Conservation (phyloP, 2,797 vertebrate genomes). For the Valencia hispanica region DNA sequence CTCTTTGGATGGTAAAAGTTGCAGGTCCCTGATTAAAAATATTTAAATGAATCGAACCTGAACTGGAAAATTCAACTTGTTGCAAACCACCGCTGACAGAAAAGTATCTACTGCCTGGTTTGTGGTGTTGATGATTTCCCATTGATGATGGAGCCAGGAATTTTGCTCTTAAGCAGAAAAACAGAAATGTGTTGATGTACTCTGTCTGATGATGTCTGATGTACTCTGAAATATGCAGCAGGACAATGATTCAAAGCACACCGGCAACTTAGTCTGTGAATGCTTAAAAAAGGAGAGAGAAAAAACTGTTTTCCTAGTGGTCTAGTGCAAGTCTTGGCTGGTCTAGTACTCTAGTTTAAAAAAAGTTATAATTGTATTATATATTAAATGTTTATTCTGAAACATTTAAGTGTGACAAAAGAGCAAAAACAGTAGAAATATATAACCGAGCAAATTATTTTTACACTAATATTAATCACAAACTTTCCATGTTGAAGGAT, state of each 20-base stretch:
- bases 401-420: too few relatives aligned
- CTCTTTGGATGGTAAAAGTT: too few relatives aligned
- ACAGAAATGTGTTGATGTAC: too few relatives aligned
- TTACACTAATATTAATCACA: too few relatives aligned
- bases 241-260: too few relatives aligned
- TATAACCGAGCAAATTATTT: neutral
- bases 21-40: too few relatives aligned
- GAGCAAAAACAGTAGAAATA: neutral
- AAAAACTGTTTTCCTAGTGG: too few relatives aligned
- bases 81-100: neutral
- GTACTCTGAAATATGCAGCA: neutral
- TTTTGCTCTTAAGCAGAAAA: neutral
- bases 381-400: neutral
- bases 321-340: too few relatives aligned
- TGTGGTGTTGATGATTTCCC: neutral
- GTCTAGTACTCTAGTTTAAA: neutral
- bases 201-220: too few relatives aligned
- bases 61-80: neutral
- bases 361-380: neutral
- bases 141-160: neutral
- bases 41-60: neutral
- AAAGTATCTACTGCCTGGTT: neutral
- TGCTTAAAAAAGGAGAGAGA: too few relatives aligned
- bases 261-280: neutral
- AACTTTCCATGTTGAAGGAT: neutral